Evolutionary conservation across 64 coral and sea anemone genomes (phyloP).

Genomic region (Orbicella faveolata): DNA sequence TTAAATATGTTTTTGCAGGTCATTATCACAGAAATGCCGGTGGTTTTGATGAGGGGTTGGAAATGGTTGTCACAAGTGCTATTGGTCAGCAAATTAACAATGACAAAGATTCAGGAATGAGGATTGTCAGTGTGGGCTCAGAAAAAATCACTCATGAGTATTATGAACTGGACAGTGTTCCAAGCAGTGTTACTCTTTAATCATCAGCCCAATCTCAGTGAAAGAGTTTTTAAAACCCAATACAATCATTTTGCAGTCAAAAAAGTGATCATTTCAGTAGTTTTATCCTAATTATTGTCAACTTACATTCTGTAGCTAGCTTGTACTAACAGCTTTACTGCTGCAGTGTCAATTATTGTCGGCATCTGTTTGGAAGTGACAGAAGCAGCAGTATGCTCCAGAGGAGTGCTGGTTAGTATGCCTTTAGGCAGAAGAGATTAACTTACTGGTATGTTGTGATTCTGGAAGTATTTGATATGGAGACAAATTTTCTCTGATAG

Average conservation of each 20-base stretch:
- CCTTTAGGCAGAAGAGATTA: too few species aligned
- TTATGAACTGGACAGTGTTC: constrained; percentile 87
- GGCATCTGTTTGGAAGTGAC: too few species aligned
- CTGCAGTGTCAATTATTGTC: neutral
- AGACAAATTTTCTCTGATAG: too few species aligned
- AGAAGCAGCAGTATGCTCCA: too few species aligned
- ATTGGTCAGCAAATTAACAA: constrained; percentile 92
- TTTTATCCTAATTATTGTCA: neutral
- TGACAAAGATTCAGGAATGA: constrained; percentile 89
- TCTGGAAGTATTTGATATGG: too few species aligned
- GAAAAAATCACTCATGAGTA: constrained; percentile 85
- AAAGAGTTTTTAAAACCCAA: neutral
- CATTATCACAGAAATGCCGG: constrained; percentile 99
- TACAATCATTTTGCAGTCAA: neutral
- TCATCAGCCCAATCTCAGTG: neutral
- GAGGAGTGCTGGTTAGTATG: too few species aligned
- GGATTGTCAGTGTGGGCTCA: constrained; percentile 74
- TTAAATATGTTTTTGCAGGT: constrained; percentile 95
- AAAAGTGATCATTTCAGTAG: neutral
- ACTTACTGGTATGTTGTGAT: too few species aligned
- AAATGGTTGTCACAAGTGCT: constrained; percentile 98
- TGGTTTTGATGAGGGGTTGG: constrained; percentile 83
- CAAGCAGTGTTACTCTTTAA: constrained; percentile 58
- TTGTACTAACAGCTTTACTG: neutral
- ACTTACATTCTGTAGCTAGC: neutral